Evolutionary conservation across 2,113 vertebrate species (phyloP).

Genomic region (Dasyprocta punctata): DNA sequence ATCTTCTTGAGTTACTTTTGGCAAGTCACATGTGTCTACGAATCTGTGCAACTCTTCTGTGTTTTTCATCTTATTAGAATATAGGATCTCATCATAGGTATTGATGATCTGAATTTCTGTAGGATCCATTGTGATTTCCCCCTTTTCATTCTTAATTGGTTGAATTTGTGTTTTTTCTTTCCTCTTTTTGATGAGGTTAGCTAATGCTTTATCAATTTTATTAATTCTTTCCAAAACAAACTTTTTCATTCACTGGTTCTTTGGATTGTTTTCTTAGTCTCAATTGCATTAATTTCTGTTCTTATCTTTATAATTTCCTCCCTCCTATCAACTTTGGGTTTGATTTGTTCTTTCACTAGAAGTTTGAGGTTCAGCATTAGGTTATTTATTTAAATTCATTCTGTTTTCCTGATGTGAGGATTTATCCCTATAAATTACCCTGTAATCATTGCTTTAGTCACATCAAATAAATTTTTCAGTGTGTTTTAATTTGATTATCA

Average conservation of each 20-base stretch:
- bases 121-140: background rate
- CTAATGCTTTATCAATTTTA: background rate
- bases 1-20: background rate
- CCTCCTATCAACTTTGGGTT: background rate
- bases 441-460: background rate
- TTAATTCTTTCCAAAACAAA: background rate
- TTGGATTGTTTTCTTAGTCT: background rate
- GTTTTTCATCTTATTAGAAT: background rate
- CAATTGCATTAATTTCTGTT: background rate
- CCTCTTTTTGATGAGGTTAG: background rate
- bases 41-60: background rate
- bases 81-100: too few relatives aligned
- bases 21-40: background rate
- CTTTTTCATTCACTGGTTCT: background rate
- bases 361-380: background rate
- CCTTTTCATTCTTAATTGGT: background rate
- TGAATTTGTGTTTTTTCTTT: background rate
- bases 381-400: background rate
- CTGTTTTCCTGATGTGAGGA: background rate
- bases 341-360: background rate
- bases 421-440: background rate
- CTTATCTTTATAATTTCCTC: background rate
- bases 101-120: background rate
- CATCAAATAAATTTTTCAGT: background rate
- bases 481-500: background rate